A percentile compares a stretch with the other conserved stretches of the same genome.
Conservation (phyloP, 1,140 invertebrate genomes). For the Bombus waltoni region DNA sequence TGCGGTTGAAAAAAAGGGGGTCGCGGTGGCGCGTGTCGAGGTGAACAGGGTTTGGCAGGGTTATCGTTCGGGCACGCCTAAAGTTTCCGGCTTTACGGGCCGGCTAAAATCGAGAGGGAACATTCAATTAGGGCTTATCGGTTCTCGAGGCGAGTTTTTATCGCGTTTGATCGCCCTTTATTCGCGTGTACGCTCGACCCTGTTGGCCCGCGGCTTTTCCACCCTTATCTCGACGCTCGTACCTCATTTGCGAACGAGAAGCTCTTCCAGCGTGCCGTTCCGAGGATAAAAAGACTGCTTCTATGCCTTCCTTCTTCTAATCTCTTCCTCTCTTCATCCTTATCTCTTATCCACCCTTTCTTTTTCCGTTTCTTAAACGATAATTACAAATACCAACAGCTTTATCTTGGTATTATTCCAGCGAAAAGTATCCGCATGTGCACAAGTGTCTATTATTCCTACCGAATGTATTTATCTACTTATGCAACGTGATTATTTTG, state of each 20-base stretch:
- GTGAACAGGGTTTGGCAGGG: too few relatives aligned
- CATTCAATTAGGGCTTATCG: conserved; percentile 69
- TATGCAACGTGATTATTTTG: too few relatives aligned
- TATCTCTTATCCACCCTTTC: background rate
- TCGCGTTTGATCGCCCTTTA: conserved; percentile 68
- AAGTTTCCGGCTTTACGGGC: conserved; percentile 21
- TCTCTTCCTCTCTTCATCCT: background rate
- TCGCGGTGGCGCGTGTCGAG: background rate
- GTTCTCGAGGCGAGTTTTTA: conserved; percentile 63
- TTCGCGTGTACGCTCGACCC: conserved; percentile 46
- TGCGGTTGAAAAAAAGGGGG: background rate
- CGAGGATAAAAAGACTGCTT: conserved; percentile 52
- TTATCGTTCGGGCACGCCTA: background rate
- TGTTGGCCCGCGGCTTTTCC: conserved; percentile 49
- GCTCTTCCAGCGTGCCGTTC: conserved; percentile 3
- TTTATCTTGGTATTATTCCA: background rate
- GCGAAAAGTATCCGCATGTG: too few relatives aligned
- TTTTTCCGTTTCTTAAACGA: background rate
- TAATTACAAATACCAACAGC: conserved; percentile 19
- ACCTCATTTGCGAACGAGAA: conserved; percentile 68
- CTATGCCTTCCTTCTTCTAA: conserved; percentile 29
- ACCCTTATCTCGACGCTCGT: conserved; percentile 62
- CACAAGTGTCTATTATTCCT: too few relatives aligned
- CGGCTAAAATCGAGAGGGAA: conserved; percentile 49
- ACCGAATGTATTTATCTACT: too few relatives aligned